Evolutionary conservation across 2,888 invertebrate species (phyloP), one percentile per base, ranked within the genome.

Genomic region (Meta bourneti): DNA sequence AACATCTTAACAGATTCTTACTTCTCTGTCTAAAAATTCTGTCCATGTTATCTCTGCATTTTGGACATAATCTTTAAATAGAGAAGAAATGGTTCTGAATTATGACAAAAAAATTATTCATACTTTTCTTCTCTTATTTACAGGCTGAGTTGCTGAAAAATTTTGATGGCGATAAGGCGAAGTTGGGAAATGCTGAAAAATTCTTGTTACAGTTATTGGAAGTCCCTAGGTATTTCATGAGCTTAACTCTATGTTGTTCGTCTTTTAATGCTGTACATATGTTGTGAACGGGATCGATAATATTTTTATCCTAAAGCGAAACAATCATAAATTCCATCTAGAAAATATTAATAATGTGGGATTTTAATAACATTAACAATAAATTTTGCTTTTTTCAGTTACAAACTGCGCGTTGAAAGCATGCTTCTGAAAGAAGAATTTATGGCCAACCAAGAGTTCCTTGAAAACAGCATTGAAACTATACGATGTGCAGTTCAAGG

Each of bases 341-440:
- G n/a, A 16, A 1, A n/a, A 0, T 70, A 70, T 19, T 8, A 19
- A 70, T 70, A 70, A 16, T 70, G 11, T 0, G 4, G 11, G 69
- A 11, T 16, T n/a, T 70, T 16, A 69, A 6, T 70, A 70, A 11
- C 19, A 6, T 70, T 70, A n/a, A 34, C 13, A 74, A 51, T 19
- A 16, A 19, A 0, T 83, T 51, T 54, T 71, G 9, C n/a, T 20
- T 75, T 16, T 20, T 88, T 79, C 51, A 98, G 98, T 94, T 99
- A 98, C 95, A 98, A 98, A 95, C 95, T 99, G 92, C 96, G 99
- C 84, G 98, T 99, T 94, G 98, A 99, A 95, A 97, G 98, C 94
- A 98, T 99, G 98, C 95, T 99, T 84, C 95, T 99, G 82, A 98
- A 98, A 94, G 98, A 98, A 94, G 99, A 99, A 95, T 98, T 99